phyloP scores from a whole-genome alignment of 2,888 invertebrate genomes.

The Eucriotettix oculatus region DNA sequence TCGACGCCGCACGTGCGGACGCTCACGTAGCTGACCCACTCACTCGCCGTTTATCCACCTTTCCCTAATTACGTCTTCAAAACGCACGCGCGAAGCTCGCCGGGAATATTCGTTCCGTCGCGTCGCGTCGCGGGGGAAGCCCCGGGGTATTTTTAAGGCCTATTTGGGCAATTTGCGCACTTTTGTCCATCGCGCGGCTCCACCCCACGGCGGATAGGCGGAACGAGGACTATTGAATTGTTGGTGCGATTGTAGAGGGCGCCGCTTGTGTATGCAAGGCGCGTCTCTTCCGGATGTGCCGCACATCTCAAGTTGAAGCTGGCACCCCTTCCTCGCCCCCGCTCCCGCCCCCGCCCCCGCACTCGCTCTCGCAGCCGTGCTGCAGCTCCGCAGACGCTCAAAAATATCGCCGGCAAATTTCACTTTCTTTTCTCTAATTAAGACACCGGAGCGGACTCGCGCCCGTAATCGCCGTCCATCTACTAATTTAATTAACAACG shows the following conservation, averaged over 20 bases:
- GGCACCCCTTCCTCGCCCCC: not conserved
- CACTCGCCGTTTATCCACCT: not conserved
- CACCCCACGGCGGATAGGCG: not conserved
- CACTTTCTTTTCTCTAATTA: no score
- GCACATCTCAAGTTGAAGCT: slow-evolving; percentile 10
- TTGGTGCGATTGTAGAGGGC: not conserved
- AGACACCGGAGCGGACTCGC: no score
- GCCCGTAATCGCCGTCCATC: no score
- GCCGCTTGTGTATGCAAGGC: slow-evolving; percentile 19
- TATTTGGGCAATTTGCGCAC: not conserved
- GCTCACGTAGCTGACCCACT: no score
- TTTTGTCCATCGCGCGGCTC: not conserved
- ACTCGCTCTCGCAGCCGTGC: no score
- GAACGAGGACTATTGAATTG: not conserved
- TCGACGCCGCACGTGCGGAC: not conserved
- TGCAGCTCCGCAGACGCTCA: no score
- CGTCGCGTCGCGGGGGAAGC: not conserved
- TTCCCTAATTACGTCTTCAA: slow-evolving; percentile 2
- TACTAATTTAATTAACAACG: no score
- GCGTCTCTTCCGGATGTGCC: slow-evolving; percentile 19
- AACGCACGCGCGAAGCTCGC: slow-evolving; percentile 8
- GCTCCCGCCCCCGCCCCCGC: not conserved
- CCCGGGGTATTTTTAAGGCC: not conserved
- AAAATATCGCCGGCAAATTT: no score
- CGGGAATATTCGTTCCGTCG: not conserved